A percentile compares a stretch with the other conserved stretches of the same genome.
phyloP scores from a whole-genome alignment of 2,888 invertebrate species.

The Agrotis segetum region DNA sequence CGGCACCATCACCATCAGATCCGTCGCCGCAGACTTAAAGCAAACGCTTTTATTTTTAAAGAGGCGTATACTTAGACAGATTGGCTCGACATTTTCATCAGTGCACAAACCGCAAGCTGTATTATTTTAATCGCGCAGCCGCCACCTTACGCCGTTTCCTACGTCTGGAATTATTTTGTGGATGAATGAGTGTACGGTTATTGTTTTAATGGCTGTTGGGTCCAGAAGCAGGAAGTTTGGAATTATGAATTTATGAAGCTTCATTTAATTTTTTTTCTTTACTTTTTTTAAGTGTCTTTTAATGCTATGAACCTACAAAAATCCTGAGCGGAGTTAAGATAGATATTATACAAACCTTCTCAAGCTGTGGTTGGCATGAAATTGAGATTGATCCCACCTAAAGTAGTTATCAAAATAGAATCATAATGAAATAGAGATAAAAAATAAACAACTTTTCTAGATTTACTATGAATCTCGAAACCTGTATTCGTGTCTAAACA shows the following conservation, averaged over 20 bases:
- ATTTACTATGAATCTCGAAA: too few relatives aligned
- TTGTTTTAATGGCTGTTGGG: slow-evolving; percentile 44
- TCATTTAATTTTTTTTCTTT: too few relatives aligned
- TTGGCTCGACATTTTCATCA: slow-evolving; percentile 88
- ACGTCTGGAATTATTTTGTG: slow-evolving; percentile 69
- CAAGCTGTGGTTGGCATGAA: neutral
- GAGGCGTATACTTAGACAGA: slow-evolving; percentile 86
- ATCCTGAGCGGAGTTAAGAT: neutral
- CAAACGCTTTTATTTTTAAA: slow-evolving; percentile 87
- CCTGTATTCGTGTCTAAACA: too few relatives aligned
- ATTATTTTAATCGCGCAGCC: slow-evolving; percentile 87
- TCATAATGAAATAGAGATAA: too few relatives aligned
- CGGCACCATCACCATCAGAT: slow-evolving; percentile 77
- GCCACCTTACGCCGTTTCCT: slow-evolving; percentile 75
- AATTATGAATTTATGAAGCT: neutral
- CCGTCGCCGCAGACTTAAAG: slow-evolving; percentile 80
- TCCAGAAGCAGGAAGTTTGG: slow-evolving; percentile 18
- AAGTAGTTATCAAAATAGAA: neutral
- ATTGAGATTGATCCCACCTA: too few relatives aligned
- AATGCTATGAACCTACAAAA: too few relatives aligned
- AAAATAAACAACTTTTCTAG: too few relatives aligned
- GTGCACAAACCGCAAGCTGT: slow-evolving; percentile 81
- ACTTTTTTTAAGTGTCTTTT: too few relatives aligned
- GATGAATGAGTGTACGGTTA: slow-evolving; percentile 60
- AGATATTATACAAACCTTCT: neutral